Percentiles rank a stretch among this genome's conserved stretches.
Conservation (phyloP, 2,113 vertebrate species). For the Castor canadensis region DNA sequence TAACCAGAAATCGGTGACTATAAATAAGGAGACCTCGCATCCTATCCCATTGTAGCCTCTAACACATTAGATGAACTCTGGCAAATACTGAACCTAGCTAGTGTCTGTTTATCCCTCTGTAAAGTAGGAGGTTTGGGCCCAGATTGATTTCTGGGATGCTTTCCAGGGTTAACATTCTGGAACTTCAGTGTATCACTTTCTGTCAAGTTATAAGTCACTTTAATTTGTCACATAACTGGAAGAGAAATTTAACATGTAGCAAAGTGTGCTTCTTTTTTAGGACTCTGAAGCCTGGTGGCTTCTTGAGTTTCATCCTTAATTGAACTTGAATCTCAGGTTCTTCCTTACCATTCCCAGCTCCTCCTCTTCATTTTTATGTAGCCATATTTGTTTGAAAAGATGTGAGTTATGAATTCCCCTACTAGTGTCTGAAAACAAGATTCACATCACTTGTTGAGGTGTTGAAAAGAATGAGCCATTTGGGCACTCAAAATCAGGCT, state of each 20-base stretch:
- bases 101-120: not conserved
- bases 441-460: not conserved
- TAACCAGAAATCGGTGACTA: not conserved
- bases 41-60: not conserved
- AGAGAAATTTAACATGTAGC: not conserved
- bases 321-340: not conserved
- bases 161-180: not conserved
- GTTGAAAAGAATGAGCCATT: not conserved
- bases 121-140: not conserved
- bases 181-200: not conserved
- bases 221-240: not conserved
- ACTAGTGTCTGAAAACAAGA: not conserved
- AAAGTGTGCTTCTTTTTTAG: not conserved
- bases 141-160: not conserved
- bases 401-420: not conserved
- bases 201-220: not conserved
- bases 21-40: not conserved
- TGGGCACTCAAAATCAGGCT: not conserved
- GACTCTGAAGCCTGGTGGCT: not conserved
- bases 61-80: not conserved
- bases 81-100: not conserved
- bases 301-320: not conserved
- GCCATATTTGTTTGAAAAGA: not conserved
- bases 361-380: not conserved
- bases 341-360: not conserved